Evolutionary conservation across 2,888 invertebrate species (phyloP), one percentile per base, ranked within the genome.

Genomic region (Tachina grossa): DNA sequence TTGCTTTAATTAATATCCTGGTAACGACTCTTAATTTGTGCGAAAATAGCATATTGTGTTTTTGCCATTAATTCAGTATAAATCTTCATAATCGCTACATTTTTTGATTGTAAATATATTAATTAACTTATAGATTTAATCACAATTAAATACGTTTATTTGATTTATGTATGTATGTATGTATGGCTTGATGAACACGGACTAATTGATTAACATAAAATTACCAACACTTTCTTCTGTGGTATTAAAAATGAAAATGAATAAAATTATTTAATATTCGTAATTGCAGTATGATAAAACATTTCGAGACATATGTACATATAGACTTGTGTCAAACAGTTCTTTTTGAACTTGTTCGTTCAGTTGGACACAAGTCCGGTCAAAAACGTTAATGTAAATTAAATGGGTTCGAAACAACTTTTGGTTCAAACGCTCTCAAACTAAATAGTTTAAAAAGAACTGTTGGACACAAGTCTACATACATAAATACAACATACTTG

Each of bases 111-210:
- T 53, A 31, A 74, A 59, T 53, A 81, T 68, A 68, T 61, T 80
- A 80, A 59, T 80, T 68, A 81, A 66, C 51, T 66, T 74, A 68
- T 75, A 74, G 72, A 43, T 65, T 57, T 51, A 51, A 80, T n/a
- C 47, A 16, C 39, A 71, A 45, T 53, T 69, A 51, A 49, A 80
- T 45, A 47, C 2, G 19, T 47, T n/a, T n/a, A 51, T 22, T 16
- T 41, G 1, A 10, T n/a, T 16, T 61, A 14, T 43, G 16, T 9
- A 22, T 55, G 19, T 9, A 22, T 55, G 19, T 22, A n/a, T 47
- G 5, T 9, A 19, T 11, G 13, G 6, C 14, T 16, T 63, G 19
- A 45, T 22, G 10, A 65, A 47, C 45, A 65, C 14, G 65, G 16
- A n/a, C 14, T 9, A 59, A 59, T n/a, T 31, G 5, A 57, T 57